Conservation (phyloP, 2,113 vertebrate species). For the Mus musculus region GRCm39 chr10:51083501-51084000, state of each 20-base stretch:
- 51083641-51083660: background rate
- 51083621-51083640: too few species aligned
- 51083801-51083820: background rate
- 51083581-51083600: too few species aligned
- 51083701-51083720: background rate
- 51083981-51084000: background rate
- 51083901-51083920: background rate
- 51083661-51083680: background rate
- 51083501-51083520: too few species aligned
- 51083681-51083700: background rate
- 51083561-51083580: too few species aligned
- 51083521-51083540: too few species aligned
- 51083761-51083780: background rate
- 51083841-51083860: background rate
- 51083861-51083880: background rate
- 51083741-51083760: background rate
- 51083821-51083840: background rate
- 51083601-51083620: too few species aligned
- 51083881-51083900: background rate
- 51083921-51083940: conserved; percentile 3
- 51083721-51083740: background rate
- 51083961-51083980: background rate
- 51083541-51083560: too few species aligned
- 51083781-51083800: background rate
- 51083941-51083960: background rate